These are phyloP conservation scores for Plagodis dolabraria DNA, from an alignment of 2,888 invertebrate species.

Conservation along the genomic window DNA sequence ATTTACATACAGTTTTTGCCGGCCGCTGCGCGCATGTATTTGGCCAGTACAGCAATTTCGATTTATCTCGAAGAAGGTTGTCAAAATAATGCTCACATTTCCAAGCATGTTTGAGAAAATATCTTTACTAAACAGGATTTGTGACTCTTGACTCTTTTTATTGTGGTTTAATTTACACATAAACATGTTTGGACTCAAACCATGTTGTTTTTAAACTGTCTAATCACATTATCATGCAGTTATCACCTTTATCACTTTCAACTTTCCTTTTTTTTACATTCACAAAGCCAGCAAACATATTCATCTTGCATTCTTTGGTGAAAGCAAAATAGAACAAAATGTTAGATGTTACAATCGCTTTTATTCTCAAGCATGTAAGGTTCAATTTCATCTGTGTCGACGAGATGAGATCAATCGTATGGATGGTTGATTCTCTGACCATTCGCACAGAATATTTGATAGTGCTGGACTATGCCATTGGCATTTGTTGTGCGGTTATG, in stretches of 20 bases:
- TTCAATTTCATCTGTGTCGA: slow-evolving; percentile 22
- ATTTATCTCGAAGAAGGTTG: too few species aligned
- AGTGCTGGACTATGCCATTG: neutral
- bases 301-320: slow-evolving; percentile 51
- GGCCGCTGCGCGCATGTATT: too few species aligned
- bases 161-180: too few species aligned
- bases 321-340: slow-evolving; percentile 56
- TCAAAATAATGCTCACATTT: too few species aligned
- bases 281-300: slow-evolving; percentile 44
- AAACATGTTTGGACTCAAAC: neutral
- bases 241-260: slow-evolving; percentile 33
- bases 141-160: too few species aligned
- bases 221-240: slow-evolving; percentile 15
- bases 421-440: slow-evolving; percentile 22
- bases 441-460: neutral
- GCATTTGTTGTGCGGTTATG: slow-evolving; percentile 31
- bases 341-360: slow-evolving; percentile 4
- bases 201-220: neutral
- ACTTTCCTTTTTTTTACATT: slow-evolving; percentile 50
- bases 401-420: slow-evolving; percentile 14
- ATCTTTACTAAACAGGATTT: too few species aligned
- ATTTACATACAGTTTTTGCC: too few species aligned
- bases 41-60: too few species aligned
- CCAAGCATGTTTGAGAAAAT: too few species aligned
- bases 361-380: slow-evolving; percentile 21